A percentile compares a stretch with the other conserved stretches of the same genome.
These are phyloP conservation scores for Brachyopa scutellaris DNA, from an alignment of 2,888 invertebrate genomes.

Conservation along the genomic window DNA sequence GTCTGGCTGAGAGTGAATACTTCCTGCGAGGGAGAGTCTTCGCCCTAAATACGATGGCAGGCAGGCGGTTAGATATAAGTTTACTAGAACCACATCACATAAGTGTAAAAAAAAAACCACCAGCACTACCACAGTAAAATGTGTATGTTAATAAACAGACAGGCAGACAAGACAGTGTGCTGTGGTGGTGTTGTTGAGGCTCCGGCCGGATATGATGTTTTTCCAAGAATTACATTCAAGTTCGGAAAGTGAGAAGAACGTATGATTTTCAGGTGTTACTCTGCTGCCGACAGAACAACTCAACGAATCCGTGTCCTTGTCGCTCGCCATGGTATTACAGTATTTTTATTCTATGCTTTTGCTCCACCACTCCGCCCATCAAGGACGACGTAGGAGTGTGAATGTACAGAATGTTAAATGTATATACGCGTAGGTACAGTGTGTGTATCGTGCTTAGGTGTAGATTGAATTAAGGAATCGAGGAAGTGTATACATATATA, in stretches of 20 bases:
- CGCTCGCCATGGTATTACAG: constrained; percentile 38
- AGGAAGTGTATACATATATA: too few species aligned
- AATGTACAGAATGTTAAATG: constrained; percentile 31
- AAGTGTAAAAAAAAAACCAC: constrained; percentile 51
- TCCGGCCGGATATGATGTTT: constrained; percentile 51
- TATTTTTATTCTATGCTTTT: constrained; percentile 22
- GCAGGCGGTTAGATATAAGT: constrained; percentile 55
- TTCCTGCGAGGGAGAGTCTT: constrained; percentile 24
- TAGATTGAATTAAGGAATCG: constrained; percentile 37
- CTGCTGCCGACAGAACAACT: constrained; percentile 51
- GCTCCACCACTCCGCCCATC: too few species aligned
- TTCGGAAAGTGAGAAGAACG: constrained; percentile 37
- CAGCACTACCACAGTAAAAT: constrained; percentile 29
- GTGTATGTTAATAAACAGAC: constrained; percentile 62
- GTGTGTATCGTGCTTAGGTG: constrained; percentile 36
- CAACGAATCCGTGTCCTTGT: constrained; percentile 51
- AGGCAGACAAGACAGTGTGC: too few species aligned
- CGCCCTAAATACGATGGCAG: constrained; percentile 15
- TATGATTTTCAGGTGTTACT: constrained; percentile 55
- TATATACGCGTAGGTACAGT: too few species aligned
- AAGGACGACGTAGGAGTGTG: too few species aligned
- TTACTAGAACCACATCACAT: constrained; percentile 46
- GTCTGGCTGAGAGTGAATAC: constrained; percentile 39
- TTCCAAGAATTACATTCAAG: constrained; percentile 55
- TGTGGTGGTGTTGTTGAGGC: constrained; percentile 14